Percentiles rank a stretch among this genome's conserved stretches.
These are phyloP conservation scores for Pelvicachromis taeniatus DNA, from an alignment of 2,113 vertebrate species.

Conservation along the genomic window DNA sequence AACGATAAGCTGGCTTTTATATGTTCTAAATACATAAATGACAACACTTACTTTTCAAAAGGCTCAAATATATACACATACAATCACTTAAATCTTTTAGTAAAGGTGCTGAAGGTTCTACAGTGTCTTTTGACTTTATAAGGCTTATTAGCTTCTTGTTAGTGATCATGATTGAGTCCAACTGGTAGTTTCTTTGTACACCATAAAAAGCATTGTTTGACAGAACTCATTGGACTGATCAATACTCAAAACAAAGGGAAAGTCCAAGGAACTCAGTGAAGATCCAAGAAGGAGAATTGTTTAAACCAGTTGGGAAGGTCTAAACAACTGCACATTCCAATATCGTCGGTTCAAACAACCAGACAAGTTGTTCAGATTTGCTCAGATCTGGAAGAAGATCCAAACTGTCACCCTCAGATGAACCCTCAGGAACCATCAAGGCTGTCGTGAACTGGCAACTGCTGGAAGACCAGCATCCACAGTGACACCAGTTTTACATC, in stretches of 20 bases:
- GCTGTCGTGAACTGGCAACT: neutral
- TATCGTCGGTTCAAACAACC: neutral
- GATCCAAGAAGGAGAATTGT: neutral
- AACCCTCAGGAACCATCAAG: neutral
- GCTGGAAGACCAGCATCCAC: neutral
- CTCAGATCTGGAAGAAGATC: neutral
- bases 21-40: neutral
- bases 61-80: no score
- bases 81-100: no score
- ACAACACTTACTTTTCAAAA: neutral
- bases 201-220: neutral
- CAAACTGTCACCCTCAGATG: neutral
- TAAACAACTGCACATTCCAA: neutral
- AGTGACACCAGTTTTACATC: neutral
- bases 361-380: neutral
- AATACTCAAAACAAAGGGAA: neutral
- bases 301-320: neutral
- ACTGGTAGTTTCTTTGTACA: neutral
- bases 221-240: neutral
- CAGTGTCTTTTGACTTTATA: no score
- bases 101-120: no score
- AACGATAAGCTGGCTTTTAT: neutral
- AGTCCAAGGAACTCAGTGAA: neutral
- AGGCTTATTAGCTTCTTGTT: neutral
- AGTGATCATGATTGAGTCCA: neutral